These are phyloP conservation scores for Todiramphus saurophagus DNA, from an alignment of 2,113 vertebrate species.

Conservation along the genomic window DNA sequence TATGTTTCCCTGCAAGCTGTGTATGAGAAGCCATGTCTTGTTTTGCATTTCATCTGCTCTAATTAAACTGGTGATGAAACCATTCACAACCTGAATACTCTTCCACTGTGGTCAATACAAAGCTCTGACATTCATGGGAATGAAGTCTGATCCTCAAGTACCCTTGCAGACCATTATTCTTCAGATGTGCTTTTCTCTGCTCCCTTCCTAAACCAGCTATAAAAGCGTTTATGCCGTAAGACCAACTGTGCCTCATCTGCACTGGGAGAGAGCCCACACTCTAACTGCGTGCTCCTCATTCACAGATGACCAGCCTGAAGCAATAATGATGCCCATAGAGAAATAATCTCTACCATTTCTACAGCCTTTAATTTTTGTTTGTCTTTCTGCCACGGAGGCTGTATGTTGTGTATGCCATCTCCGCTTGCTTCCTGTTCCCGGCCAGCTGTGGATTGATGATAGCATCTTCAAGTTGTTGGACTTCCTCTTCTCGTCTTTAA, in stretches of 20 bases:
- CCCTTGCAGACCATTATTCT: not conserved
- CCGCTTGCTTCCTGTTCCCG: conserved; percentile 72
- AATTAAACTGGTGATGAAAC: not conserved
- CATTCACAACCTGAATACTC: not conserved
- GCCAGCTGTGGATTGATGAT: conserved; percentile 78
- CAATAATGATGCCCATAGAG: not conserved
- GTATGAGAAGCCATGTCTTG: not conserved
- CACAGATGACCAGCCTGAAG: not conserved
- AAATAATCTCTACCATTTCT: not conserved
- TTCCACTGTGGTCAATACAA: not conserved
- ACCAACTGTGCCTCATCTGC: not conserved
- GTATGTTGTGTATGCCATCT: conserved; percentile 35
- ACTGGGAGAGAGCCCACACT: not conserved
- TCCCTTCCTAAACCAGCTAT: not conserved
- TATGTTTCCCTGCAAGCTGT: not conserved
- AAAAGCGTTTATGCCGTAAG: not conserved
- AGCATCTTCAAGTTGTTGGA: conserved; percentile 78
- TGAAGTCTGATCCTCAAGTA: not conserved
- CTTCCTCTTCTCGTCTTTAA: conserved; percentile 78
- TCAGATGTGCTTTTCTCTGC: not conserved
- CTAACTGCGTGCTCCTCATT: not conserved
- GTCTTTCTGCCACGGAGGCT: not conserved
- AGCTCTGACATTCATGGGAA: not conserved
- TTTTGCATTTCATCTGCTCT: not conserved
- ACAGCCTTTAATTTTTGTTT: not conserved